Percentiles rank a stretch among this genome's conserved stretches.
phyloP scores from a whole-genome alignment of 1,140 invertebrate species.

The Drosophila ironensis region DNA sequence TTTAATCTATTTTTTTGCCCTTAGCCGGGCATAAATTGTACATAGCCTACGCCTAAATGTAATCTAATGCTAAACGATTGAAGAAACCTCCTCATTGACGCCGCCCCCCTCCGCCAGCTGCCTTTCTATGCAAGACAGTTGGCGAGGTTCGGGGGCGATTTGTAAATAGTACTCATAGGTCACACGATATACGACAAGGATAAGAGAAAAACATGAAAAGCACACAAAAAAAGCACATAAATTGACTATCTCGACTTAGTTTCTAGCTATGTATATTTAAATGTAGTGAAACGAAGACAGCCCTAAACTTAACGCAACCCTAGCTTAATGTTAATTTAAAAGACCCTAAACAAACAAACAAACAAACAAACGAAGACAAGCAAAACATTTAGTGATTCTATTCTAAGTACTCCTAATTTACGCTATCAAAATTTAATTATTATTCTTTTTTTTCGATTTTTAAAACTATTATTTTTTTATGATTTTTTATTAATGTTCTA shows the following conservation, averaged over 20 bases:
- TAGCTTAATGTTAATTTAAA: constrained; percentile 67
- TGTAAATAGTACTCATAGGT: constrained; percentile 65
- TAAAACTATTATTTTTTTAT: constrained; percentile 56
- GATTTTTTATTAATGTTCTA: constrained; percentile 41
- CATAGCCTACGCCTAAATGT: constrained; percentile 47
- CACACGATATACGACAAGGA: constrained; percentile 57
- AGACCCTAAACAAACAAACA: constrained; percentile 56
- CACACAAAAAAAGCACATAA: constrained; percentile 35
- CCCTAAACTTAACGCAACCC: constrained; percentile 58
- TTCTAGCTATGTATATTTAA: constrained; percentile 54
- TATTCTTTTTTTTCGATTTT: constrained; percentile 45
- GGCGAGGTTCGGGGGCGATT: constrained; percentile 51
- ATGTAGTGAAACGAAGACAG: constrained; percentile 31
- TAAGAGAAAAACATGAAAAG: constrained; percentile 29
- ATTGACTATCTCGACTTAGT: constrained; percentile 77
- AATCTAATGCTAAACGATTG: constrained; percentile 36
- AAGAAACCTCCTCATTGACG: constrained; percentile 71
- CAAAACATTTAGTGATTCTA: constrained; percentile 78
- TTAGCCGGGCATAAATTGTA: constrained; percentile 68
- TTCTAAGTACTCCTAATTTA: constrained; percentile 64
- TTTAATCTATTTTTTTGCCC: constrained; percentile 48
- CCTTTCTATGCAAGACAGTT: constrained; percentile 58
- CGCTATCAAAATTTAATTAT: constrained; percentile 35
- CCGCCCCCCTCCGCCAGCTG: constrained; percentile 33
- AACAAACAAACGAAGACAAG: constrained; percentile 65